A percentile compares a stretch with the other conserved stretches of the same genome.
phyloP scores from a whole-genome alignment of 1,140 invertebrate species.

The Wasmannia auropunctata region DNA sequence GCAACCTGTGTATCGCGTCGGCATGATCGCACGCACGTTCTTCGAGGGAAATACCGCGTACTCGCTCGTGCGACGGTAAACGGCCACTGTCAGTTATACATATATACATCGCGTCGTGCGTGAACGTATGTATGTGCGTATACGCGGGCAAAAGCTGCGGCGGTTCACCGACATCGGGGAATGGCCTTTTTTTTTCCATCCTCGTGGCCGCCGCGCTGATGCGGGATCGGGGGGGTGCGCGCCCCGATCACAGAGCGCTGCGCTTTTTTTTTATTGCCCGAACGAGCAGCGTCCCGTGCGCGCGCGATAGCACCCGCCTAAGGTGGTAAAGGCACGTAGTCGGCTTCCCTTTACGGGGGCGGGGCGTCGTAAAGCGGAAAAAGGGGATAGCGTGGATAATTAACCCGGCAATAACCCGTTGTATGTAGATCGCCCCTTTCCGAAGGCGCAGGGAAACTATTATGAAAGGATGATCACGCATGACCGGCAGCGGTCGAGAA shows the following conservation, averaged over 20 bases:
- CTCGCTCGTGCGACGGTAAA: conserved; percentile 17
- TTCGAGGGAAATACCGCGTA: not conserved
- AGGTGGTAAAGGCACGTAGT: conserved; percentile 71
- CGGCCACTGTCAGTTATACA: conserved; percentile 1
- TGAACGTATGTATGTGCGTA: not conserved
- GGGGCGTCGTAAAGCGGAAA: conserved; percentile 66
- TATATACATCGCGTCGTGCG: not conserved
- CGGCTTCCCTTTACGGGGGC: conserved; percentile 68
- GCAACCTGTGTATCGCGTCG: not conserved
- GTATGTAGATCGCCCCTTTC: conserved; percentile 51
- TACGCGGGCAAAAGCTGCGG: conserved; percentile 55
- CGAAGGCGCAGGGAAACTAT: conserved; percentile 38
- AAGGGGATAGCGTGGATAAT: conserved; percentile 73
- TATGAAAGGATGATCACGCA: conserved; percentile 46
- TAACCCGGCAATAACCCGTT: conserved; percentile 65
- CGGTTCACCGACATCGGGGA: conserved; percentile 42
- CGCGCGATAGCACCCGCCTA: conserved; percentile 60
- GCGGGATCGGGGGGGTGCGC: conserved; percentile 52
- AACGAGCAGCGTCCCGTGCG: conserved; percentile 70
- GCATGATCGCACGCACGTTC: not conserved
- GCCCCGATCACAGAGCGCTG: conserved; percentile 69
- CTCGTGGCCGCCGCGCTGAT: conserved; percentile 39
- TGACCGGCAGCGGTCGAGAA: conserved; percentile 10
- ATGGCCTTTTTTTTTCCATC: conserved; percentile 39
- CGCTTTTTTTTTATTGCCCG: conserved; percentile 75